Conservation (phyloP, 2,113 vertebrate genomes). For the Eubucco bourcierii region DNA sequence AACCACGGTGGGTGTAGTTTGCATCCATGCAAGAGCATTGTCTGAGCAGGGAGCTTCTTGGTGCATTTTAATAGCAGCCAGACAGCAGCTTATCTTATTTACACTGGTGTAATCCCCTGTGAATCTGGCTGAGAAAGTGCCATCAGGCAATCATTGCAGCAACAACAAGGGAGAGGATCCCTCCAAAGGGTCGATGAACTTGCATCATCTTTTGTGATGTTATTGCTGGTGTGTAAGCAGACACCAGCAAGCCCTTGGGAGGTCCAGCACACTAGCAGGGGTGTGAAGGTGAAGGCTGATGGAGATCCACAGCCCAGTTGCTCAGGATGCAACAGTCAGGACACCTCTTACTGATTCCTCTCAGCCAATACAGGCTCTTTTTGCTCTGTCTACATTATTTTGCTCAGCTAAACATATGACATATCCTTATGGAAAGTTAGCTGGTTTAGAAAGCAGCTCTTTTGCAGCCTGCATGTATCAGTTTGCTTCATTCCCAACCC, state of each 20-base stretch:
- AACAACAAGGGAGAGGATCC: background rate
- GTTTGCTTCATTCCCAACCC: background rate
- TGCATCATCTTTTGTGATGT: background rate
- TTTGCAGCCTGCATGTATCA: background rate
- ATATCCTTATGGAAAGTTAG: background rate
- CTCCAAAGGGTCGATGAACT: background rate
- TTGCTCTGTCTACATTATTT: background rate
- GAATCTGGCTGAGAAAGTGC: conserved; percentile 37
- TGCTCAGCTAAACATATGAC: background rate
- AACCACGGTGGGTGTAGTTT: background rate
- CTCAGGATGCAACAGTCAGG: background rate
- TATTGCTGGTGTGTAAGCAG: background rate
- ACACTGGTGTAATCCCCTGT: conserved; percentile 22
- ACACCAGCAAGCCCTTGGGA: background rate
- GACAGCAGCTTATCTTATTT: conserved; percentile 31
- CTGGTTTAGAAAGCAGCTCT: background rate
- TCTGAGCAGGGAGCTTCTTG: background rate
- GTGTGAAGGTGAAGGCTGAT: background rate
- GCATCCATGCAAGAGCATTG: background rate
- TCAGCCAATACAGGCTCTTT: background rate
- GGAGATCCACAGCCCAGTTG: background rate
- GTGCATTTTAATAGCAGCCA: conserved; percentile 27
- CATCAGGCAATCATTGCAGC: background rate
- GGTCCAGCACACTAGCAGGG: background rate
- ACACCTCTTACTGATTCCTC: background rate